Base-by-base conservation (phyloP, 2,113 vertebrate genomes). In the Rhabdomys dilectus region DNA sequence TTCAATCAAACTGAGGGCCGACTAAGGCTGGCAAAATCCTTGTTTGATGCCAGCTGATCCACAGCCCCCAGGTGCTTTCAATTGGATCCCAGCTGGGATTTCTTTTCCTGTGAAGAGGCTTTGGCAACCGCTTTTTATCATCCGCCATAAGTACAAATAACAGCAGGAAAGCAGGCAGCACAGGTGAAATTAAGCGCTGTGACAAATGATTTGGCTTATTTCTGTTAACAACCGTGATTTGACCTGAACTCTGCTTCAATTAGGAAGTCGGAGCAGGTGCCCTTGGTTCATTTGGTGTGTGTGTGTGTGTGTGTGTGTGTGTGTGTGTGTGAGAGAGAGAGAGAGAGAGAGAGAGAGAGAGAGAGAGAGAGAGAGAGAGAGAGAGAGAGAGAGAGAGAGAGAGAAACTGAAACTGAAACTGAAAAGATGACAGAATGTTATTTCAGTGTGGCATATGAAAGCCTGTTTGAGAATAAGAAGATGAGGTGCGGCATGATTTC, bases 31-130 rank as follows among this genome's bases (percentile, higher is more conserved):
- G 89, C 77, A 42, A 98, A 97, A 98, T 86, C 97, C 80, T 91
- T 97, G 93, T 96, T 97, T 68, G 64, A 94, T 91, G 97, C 95
- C 91, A 98, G 96, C 93, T 24, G 26, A 97, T 97, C 96, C 93
- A 66, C 68, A 87, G 96, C 78, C 96, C 96, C 94, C 98, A 98
- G 98, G 98, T 98, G 98, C 97, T 98, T 98, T 97, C 96, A 97
- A 98, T 97, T 92, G 78, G 93, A 91, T 80, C 98, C 96, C 97
- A 98, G 98, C 98, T 98, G 98, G 98, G 97, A 98, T 98, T 98
- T 98, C 97, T 98, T 99, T 98, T 97, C 97, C 97, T 97, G 87
- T 96, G 97, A 98, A 98, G 97, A 97, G 86, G 95, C 96, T 98
- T 98, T 96, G 96, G 97, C 95, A 98, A 98, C 97, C 94, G 96